Conservation (phyloP, 2,113 vertebrate genomes). For the Scomber colias region DNA sequence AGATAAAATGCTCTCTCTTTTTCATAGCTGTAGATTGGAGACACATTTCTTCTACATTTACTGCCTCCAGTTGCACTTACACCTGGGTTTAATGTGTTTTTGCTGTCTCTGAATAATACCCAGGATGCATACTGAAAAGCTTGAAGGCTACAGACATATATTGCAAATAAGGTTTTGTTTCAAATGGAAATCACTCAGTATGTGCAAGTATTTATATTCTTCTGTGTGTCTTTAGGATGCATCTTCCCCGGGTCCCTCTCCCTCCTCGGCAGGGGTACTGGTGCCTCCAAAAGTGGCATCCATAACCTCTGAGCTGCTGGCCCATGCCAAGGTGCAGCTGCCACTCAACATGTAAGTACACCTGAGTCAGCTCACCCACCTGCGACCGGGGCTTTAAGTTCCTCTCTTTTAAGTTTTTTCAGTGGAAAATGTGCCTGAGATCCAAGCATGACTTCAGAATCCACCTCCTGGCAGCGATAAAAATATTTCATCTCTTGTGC, state of each 20-base stretch:
- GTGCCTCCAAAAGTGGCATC: slow-evolving; percentile 89
- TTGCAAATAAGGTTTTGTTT: slow-evolving; percentile 15
- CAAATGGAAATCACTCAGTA: slow-evolving; percentile 15
- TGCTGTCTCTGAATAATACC: slow-evolving; percentile 30
- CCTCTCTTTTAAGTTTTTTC: slow-evolving; percentile 19
- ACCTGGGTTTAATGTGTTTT: slow-evolving; percentile 39
- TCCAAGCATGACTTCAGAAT: slow-evolving; percentile 35
- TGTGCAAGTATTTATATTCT: neutral
- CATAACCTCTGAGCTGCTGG: slow-evolving; percentile 90
- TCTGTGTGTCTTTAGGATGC: slow-evolving; percentile 59
- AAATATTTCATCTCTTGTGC: slow-evolving; percentile 64
- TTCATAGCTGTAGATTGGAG: slow-evolving; percentile 40
- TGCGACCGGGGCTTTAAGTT: slow-evolving; percentile 7
- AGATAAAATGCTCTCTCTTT: slow-evolving; percentile 40
- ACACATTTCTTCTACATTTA: slow-evolving; percentile 34
- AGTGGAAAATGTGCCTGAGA: slow-evolving; percentile 21
- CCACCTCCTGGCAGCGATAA: slow-evolving; percentile 37
- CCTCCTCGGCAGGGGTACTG: slow-evolving; percentile 77
- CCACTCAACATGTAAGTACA: slow-evolving; percentile 97
- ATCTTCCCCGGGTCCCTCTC: slow-evolving; percentile 72
- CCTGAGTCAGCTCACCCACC: slow-evolving; percentile 42
- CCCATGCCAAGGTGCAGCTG: slow-evolving; percentile 92
- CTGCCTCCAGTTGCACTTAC: slow-evolving; percentile 37
- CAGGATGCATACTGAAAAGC: slow-evolving; percentile 23
- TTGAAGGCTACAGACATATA: slow-evolving; percentile 18